These are phyloP conservation scores for Myripristis murdjan DNA, from an alignment of 2,797 vertebrate species.

Conservation along the genomic window DNA sequence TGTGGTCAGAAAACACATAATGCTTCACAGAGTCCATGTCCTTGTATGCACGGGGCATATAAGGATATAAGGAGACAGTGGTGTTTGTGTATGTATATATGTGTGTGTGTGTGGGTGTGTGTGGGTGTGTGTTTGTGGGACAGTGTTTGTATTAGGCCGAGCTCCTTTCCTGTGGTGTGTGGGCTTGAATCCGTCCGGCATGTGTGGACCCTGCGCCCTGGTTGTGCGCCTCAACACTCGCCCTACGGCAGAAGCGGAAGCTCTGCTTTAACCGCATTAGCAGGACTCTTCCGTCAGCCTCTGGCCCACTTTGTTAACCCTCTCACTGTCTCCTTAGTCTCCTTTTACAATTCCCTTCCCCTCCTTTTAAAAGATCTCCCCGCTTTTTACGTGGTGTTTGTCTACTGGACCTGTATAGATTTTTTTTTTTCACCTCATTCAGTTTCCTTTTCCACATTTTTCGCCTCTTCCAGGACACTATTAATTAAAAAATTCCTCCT, in stretches of 20 bases:
- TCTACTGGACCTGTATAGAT: too few species aligned
- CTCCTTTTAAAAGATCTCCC: too few species aligned
- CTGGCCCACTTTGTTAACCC: conserved; percentile 52
- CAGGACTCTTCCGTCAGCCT: conserved; percentile 62
- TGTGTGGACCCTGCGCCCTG: conserved; percentile 56
- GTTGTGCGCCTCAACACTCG: conserved; percentile 51
- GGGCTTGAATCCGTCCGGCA: conserved; percentile 36
- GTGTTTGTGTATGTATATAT: conserved; percentile 3
- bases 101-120: conserved; percentile 21
- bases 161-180: conserved; percentile 62
- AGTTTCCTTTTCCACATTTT: too few species aligned
- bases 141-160: conserved; percentile 59
- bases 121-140: conserved; percentile 14
- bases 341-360: too few species aligned
- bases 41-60: conserved; percentile 35
- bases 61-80: background rate
- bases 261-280: conserved; percentile 59
- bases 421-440: too few species aligned
- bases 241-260: conserved; percentile 62
- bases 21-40: conserved; percentile 32
- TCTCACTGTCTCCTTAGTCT: conserved; percentile 5
- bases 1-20: background rate
- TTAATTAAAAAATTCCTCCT: too few species aligned
- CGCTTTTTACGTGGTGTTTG: too few species aligned
- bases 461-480: too few species aligned